phyloP scores from a whole-genome alignment of 2,113 vertebrate species.

The Rana temporaria region DNA sequence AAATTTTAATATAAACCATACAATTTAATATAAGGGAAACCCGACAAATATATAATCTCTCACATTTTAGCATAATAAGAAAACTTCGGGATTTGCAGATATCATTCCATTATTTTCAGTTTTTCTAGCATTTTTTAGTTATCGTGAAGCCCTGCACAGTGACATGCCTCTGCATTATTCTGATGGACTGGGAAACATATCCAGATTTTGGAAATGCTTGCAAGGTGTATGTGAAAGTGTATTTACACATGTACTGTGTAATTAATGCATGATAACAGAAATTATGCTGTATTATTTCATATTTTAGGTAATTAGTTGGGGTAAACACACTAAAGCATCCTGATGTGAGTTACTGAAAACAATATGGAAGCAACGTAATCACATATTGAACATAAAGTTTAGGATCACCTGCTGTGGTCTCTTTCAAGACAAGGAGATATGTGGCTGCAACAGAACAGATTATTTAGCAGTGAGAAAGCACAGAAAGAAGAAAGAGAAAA shows the following conservation, averaged over 20 bases:
- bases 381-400: constrained; percentile 47
- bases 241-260: constrained; percentile 21
- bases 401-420: constrained; percentile 97
- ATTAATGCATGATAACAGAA: background rate
- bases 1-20: too few species aligned
- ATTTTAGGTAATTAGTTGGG: constrained; percentile 38
- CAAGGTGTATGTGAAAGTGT: too few species aligned
- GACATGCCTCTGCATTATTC: too few species aligned
- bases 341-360: constrained; percentile 62
- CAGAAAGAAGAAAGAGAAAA: constrained; percentile 66
- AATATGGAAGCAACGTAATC: constrained; percentile 33
- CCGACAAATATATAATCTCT: too few species aligned
- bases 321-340: constrained; percentile 72
- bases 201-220: too few species aligned
- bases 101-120: too few species aligned
- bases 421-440: constrained; percentile 95
- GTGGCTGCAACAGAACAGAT: constrained; percentile 88
- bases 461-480: constrained; percentile 76
- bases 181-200: too few species aligned
- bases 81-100: too few species aligned
- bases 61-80: too few species aligned
- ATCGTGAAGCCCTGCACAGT: too few species aligned
- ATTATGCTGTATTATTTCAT: constrained; percentile 30
- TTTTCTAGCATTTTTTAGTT: too few species aligned
- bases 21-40: too few species aligned